A percentile compares a stretch with the other conserved stretches of the same genome.
Conservation (phyloP, 1,140 invertebrate species). For the Stenopsyche tienmushanensis region DNA sequence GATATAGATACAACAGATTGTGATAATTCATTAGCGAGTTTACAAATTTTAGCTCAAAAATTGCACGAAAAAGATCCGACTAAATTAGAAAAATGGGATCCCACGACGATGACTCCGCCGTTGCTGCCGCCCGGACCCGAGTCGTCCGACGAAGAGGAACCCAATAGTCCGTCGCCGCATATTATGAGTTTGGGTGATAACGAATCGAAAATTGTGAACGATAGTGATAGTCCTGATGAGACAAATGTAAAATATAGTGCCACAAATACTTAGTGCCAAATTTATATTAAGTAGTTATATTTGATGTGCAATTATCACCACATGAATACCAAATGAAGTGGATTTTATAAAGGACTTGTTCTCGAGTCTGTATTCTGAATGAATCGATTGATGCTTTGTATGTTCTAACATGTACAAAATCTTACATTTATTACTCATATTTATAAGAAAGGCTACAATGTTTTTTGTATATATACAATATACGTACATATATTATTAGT, state of each 20-base stretch:
- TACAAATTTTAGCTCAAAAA: constrained; percentile 75
- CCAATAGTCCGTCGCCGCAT: constrained; percentile 43
- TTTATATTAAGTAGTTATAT: constrained; percentile 46
- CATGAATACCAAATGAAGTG: constrained; percentile 28
- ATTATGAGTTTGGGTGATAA: constrained; percentile 45
- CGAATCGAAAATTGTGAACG: constrained; percentile 51
- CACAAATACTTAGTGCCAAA: constrained; percentile 61
- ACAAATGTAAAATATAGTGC: constrained; percentile 56
- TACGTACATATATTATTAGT: constrained; percentile 31
- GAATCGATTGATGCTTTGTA: constrained; percentile 13
- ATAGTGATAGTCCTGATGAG: constrained; percentile 50
- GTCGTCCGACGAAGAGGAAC: constrained; percentile 53
- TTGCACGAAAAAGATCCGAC: constrained; percentile 80
- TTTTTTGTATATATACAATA: constrained; percentile 26
- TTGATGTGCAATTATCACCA: constrained; percentile 37
- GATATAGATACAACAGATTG: constrained; percentile 94
- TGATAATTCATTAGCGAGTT: constrained; percentile 86
- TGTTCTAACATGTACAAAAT: constrained; percentile 37
- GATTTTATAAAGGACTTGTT: constrained; percentile 9
- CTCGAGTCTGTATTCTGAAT: neutral
- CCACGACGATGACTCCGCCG: constrained; percentile 42
- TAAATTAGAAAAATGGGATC: constrained; percentile 66
- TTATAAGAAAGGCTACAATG: constrained; percentile 19
- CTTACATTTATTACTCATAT: constrained; percentile 27
- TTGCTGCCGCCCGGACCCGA: constrained; percentile 45